Evolutionary conservation across 2,888 invertebrate genomes (phyloP), one percentile per base, ranked within the genome.

Genomic region (Clusia tigrina): DNA sequence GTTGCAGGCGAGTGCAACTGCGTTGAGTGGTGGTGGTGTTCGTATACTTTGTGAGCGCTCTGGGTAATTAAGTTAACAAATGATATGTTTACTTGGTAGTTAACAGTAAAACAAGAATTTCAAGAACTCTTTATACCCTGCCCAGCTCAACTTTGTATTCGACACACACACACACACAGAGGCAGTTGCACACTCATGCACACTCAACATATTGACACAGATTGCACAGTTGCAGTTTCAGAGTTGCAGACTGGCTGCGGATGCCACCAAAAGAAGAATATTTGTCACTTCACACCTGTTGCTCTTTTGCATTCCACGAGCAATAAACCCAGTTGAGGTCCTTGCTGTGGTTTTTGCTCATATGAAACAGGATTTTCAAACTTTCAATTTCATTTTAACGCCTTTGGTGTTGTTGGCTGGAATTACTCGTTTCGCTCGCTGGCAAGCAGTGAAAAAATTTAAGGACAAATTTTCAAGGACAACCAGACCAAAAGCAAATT

Each of bases 201-300:
- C 12, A 12, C 32, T 32, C 32, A 32, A 32, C 32, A 9, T 6
- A 32, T 32, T 6, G 12, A 12, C 32, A 32, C 6, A 32, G 6
- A 9, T 32, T 12, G 12, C 12, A 12, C 32, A 32, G 12, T 32
- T 32, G 6, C 12, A 9, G 12, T 32, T 32, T 6, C 32, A 32
- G 12, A 32, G 32, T n/a, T n/a, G n/a, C n/a, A n/a, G n/a, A n/a
- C n/a, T n/a, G n/a, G n/a, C n/a, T 6, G 22, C 22, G 42, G 6
- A n/a, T n/a, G n/a, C n/a, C n/a, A n/a, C n/a, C 71, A 78, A 71
- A 63, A 74, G 73, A 74, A 25, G 38, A 32, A 38, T 32, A 63
- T 63, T 78, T 75, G 76, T 73, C 78, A 70, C 74, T 74, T 75
- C 74, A 70, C 75, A 63, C 63, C 62, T 55, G 60, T 62, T 67